Evolutionary conservation across 2,888 invertebrate genomes (phyloP).

Genomic region (Eristalinus aeneus): DNA sequence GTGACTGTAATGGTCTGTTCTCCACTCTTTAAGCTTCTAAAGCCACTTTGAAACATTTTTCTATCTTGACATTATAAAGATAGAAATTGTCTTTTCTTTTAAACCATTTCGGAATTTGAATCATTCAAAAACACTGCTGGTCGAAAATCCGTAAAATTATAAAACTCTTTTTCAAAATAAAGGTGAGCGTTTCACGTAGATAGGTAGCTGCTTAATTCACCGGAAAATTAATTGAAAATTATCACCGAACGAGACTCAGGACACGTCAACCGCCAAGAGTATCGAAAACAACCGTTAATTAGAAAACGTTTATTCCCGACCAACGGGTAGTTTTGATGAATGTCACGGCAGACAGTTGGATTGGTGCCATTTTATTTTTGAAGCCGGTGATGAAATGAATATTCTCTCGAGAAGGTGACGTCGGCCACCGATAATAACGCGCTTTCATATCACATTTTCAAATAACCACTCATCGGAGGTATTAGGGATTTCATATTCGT

Average conservation of each 20-base stretch:
- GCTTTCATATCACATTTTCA: conserved; percentile 24
- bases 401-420: background rate
- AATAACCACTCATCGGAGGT: conserved; percentile 48
- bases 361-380: background rate
- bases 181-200: background rate
- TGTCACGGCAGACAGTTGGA: background rate
- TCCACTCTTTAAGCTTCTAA: too few relatives aligned
- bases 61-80: too few relatives aligned
- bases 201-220: background rate
- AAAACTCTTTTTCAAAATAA: background rate
- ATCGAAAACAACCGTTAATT: background rate
- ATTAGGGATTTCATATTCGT: conserved; percentile 49
- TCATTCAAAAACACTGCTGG: background rate
- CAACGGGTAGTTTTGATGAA: background rate
- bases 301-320: background rate
- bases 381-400: background rate
- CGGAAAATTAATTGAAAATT: background rate
- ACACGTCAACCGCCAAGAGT: background rate
- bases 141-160: background rate
- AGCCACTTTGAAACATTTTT: too few relatives aligned
- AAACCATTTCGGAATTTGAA: background rate
- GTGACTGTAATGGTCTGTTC: too few relatives aligned
- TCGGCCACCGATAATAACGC: conserved; percentile 12
- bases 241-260: background rate
- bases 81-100: too few relatives aligned